Evolutionary conservation across 2,113 vertebrate genomes (phyloP), one percentile per base, ranked within the genome.

Genomic region (Peromyscus polionotus): DNA sequence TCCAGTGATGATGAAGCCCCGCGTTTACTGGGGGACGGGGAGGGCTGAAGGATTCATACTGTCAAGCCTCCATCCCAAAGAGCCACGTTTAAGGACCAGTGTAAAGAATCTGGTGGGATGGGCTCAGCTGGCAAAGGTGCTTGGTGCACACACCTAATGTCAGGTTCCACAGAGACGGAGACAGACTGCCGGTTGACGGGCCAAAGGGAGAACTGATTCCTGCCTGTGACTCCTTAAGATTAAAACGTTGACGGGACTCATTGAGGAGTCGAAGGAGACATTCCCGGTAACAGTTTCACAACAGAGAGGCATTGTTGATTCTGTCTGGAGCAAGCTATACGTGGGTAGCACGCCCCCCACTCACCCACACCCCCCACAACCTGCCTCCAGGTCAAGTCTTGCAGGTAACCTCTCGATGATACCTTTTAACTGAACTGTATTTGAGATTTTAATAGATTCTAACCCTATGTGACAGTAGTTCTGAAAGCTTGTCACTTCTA

Each of bases 391-490:
- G 13, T 68, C 77, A 79, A 67, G 26, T 91, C 75, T 93, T 94
- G n/a, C 57, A 11, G 88, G 77, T 85, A 95, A 92, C 33, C 51
- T 51, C 24, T 42, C 20, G 81, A 45, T 76, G 16, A 54, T 36
- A 36, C 33, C 95, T 95, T 89, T 91, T 88, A 90, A 65, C 75
- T 94, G 85, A 94, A 84, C 14, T 76, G 33, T 63, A 76, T 48
- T 86, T 93, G 89, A 91, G 63, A 48, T 91, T 76, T 96, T 87
- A 95, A 81, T 84, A 87, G 93, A 20, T 51, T 77, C 77, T 76
- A 73, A 39, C 61, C 72, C 59, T 20, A 45, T 16, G 54, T 36
- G 51, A 88, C 17, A 87, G 54, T 6, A 36, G 68, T 80, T 95
- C 51, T 76, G 51, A 76, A 94, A 94, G 45, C 45, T 61, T 92